A percentile compares a stretch with the other conserved stretches of the same genome.
Evolutionary conservation across 2,113 vertebrate species (phyloP).

Genomic region (Sphyrna mokarran): DNA sequence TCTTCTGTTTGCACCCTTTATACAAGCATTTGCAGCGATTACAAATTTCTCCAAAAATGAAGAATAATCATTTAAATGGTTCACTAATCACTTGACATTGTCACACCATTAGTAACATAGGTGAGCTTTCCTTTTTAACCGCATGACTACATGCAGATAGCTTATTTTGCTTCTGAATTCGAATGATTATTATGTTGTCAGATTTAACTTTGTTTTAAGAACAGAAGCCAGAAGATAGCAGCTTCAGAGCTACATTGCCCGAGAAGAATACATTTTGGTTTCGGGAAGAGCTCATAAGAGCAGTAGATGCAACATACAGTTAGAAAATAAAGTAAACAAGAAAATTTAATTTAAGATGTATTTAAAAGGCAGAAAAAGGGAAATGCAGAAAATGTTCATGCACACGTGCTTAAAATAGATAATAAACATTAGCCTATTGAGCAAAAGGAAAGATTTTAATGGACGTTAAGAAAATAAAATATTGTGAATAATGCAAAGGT

Average conservation of each 20-base stretch:
- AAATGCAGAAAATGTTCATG: neutral
- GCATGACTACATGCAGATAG: neutral
- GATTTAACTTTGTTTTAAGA: neutral
- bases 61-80: neutral
- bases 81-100: neutral
- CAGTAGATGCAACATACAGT: neutral
- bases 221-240: neutral
- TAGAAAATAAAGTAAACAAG: neutral
- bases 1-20: neutral
- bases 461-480: neutral
- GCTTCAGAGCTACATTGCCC: no score
- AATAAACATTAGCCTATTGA: neutral
- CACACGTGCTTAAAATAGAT: neutral
- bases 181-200: neutral
- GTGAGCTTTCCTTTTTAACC: neutral
- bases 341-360: neutral
- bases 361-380: neutral
- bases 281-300: neutral
- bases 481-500: neutral
- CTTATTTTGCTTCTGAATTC: neutral
- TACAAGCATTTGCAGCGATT: neutral
- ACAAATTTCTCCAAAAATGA: neutral
- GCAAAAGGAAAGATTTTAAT: neutral
- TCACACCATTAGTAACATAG: neutral
- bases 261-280: neutral